Evolutionary conservation across 2,113 vertebrate species (phyloP).

Genomic region (Trichomycterus rosablanca): DNA sequence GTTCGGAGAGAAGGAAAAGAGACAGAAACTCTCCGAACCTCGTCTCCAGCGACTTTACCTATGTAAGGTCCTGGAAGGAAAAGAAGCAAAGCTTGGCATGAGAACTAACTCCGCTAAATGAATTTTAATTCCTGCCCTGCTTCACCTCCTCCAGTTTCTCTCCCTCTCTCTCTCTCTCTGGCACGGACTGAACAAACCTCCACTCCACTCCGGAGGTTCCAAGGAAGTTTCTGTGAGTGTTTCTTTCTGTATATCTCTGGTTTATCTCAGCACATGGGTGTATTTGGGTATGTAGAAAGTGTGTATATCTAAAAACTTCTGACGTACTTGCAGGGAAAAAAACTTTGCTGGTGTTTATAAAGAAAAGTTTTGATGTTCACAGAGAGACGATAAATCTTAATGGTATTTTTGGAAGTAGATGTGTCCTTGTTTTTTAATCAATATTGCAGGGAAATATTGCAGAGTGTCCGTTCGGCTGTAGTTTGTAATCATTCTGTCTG

Average conservation of each 20-base stretch:
- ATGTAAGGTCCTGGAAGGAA: conserved; percentile 39
- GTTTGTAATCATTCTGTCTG: conserved; percentile 28
- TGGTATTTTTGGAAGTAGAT: too few relatives aligned
- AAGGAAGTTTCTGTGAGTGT: conserved; percentile 63
- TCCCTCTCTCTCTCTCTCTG: conserved; percentile 56
- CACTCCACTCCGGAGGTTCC: conserved; percentile 52
- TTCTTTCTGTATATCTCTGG: conserved; percentile 31
- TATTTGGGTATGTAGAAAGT: background rate
- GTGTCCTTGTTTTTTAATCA: conserved; percentile 7
- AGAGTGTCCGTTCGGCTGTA: conserved; percentile 1
- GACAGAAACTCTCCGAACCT: conserved; percentile 42
- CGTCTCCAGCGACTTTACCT: conserved; percentile 50
- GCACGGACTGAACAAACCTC: conserved; percentile 53
- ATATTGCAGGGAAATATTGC: conserved; percentile 10
- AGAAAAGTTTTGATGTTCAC: background rate
- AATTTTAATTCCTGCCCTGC: conserved; percentile 53
- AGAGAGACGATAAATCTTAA: background rate
- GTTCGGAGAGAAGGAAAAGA: conserved; percentile 48
- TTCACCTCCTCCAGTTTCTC: conserved; percentile 42
- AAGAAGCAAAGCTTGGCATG: conserved; percentile 57
- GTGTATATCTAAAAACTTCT: too few relatives aligned
- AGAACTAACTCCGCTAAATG: conserved; percentile 57
- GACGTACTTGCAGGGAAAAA: background rate
- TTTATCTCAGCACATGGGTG: background rate
- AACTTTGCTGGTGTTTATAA: background rate